Evolutionary conservation across 2,797 vertebrate species (phyloP).

Genomic region (Malacoctenus gilli): DNA sequence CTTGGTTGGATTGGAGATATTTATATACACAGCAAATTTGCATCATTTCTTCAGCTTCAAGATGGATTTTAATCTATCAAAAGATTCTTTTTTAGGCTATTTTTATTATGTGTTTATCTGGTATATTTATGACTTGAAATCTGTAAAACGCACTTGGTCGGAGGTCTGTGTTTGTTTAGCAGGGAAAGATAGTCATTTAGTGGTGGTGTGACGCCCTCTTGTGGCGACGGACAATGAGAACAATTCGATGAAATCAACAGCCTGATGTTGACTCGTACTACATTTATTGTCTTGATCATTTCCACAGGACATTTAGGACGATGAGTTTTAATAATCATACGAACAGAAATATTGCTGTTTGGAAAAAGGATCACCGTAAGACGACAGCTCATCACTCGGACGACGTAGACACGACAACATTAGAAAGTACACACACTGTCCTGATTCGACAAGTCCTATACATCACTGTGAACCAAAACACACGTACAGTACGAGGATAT

Average conservation of each 20-base stretch:
- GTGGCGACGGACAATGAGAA: slow-evolving; percentile 35
- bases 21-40: too few species aligned
- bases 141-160: too few species aligned
- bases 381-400: slow-evolving; percentile 45
- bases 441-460: slow-evolving; percentile 29
- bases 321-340: slow-evolving; percentile 29
- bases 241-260: background rate
- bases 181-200: background rate
- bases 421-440: slow-evolving; percentile 47
- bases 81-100: too few species aligned
- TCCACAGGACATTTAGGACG: slow-evolving; percentile 50
- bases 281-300: slow-evolving; percentile 68
- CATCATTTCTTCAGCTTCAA: too few species aligned
- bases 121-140: too few species aligned
- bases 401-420: slow-evolving; percentile 45
- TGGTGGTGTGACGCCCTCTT: slow-evolving; percentile 52
- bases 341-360: slow-evolving; percentile 58
- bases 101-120: too few species aligned
- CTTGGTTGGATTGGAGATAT: too few species aligned
- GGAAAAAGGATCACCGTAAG: slow-evolving; percentile 38
- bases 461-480: slow-evolving; percentile 48
- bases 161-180: too few species aligned
- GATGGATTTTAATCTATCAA: too few species aligned
- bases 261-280: too few species aligned
- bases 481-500: slow-evolving; percentile 62